phyloP scores from a whole-genome alignment of 37 sponge, comb jelly and placozoan genomes.

The Crambe crambe region DNA sequence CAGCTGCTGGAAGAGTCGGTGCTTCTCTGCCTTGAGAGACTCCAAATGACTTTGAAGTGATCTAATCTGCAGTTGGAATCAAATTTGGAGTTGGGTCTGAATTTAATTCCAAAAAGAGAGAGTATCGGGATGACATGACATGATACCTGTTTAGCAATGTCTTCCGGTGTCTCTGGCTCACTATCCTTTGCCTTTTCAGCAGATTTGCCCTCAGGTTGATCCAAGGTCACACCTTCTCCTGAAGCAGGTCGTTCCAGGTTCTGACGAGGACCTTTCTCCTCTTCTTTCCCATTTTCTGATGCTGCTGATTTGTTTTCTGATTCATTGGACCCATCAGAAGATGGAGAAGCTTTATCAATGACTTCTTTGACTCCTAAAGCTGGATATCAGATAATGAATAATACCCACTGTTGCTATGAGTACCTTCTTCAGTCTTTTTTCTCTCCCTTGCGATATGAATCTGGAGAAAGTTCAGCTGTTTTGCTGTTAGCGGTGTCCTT shows the following conservation, averaged over 20 bases:
- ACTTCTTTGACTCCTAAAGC: neutral
- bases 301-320: neutral
- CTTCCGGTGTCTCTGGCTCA: conserved; percentile 13
- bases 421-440: conserved; percentile 9
- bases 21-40: conserved; percentile 56
- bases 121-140: too few species aligned
- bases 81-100: neutral
- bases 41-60: conserved; percentile 21
- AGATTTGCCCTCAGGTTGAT: neutral
- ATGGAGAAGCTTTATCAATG: neutral
- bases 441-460: conserved; percentile 30
- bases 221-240: neutral
- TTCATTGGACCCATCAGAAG: neutral
- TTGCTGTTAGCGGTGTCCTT: neutral
- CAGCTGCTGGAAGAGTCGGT: conserved; percentile 58
- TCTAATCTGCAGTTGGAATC: conserved; percentile 19
- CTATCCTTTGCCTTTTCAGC: conserved; percentile 5
- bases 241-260: neutral
- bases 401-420: too few species aligned
- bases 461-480: conserved; percentile 22
- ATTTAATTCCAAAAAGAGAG: too few species aligned
- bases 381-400: too few species aligned
- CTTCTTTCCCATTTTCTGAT: neutral
- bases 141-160: conserved; percentile 41
- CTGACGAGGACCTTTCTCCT: neutral